Base-by-base conservation (phyloP, 2,113 vertebrate genomes). In the Neodon shergylaensis region DNA sequence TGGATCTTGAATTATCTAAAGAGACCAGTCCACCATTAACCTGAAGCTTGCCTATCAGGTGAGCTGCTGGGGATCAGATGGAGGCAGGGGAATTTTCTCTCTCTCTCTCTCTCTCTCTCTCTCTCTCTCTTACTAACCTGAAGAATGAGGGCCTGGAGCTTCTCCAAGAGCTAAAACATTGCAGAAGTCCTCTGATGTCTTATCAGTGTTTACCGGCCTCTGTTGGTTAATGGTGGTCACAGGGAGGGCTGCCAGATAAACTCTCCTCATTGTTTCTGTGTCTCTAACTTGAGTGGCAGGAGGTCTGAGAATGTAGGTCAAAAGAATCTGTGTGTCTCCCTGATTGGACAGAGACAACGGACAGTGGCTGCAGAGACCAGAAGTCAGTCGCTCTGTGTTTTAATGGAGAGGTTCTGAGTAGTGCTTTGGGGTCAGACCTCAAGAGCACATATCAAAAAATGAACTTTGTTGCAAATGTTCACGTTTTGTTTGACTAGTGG, bases 171-270 rank as follows among this genome's bases (percentile, higher is more conserved):
- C n/a, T 82, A 86, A 88, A 31, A 21, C 92, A 73, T 88, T 92
- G 47, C 44, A 85, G 95, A 93, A 92, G 92, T 78, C 72, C 65
- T 96, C 88, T 96, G 97, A 95, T 94, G 95, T 98, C 88, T 89
- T 95, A 68, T 66, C 91, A 17, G 0, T 93, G 54, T 98, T 97
- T 96, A 52, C 47, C 82, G 16, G 54, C 87, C 95, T 98, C 83
- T 94, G 2, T 89, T 86, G 88, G 19, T 31, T 58, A 49, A 96
- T 63, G 39, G 83, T 79, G 54, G 77, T 70, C 66, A 47, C 72
- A 22, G 39, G 39, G 86, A 94, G 74, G 78, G 33, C 28, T 70
- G 47, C 33, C 89, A 96, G 96, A 70, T 94, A 95, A 97, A 96
- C 76, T 36, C 78, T 54, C 12, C n/a, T n/a, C 77, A 87, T 68